phyloP scores from a whole-genome alignment of 2,113 vertebrate species.

The Oncorhynchus keta region DNA sequence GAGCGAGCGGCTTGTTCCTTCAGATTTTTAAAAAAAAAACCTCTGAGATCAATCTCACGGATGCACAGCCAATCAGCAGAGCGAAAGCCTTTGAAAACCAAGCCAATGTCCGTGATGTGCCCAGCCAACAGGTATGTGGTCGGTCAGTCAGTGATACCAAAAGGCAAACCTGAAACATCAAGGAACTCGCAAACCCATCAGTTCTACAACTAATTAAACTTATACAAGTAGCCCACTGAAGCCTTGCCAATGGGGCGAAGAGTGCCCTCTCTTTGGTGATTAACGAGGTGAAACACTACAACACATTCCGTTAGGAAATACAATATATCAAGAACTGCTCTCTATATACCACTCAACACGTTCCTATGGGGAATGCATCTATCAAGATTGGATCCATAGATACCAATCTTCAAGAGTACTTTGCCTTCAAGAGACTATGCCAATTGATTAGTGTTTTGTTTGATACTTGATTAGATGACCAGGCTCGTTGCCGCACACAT shows the following conservation, averaged over 20 bases:
- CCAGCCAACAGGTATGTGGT: constrained; percentile 79
- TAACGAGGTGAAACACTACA: constrained; percentile 50
- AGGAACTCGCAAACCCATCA: constrained; percentile 71
- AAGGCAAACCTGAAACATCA: constrained; percentile 77
- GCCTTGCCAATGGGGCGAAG: constrained; percentile 54
- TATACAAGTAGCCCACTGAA: constrained; percentile 62
- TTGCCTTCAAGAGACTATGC: no score
- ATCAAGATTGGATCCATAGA: no score
- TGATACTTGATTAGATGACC: no score
- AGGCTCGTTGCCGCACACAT: no score
- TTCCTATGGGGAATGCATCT: neutral
- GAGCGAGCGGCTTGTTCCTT: constrained; percentile 77
- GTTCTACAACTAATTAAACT: constrained; percentile 77
- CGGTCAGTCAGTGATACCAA: constrained; percentile 79
- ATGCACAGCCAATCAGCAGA: constrained; percentile 78
- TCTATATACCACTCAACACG: neutral
- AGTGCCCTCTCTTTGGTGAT: constrained; percentile 47
- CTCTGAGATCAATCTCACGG: constrained; percentile 81
- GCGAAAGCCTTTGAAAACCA: constrained; percentile 80
- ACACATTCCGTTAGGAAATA: neutral
- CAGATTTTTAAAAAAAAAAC: constrained; percentile 74
- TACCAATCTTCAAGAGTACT: no score
- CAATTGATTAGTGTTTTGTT: no score
- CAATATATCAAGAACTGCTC: no score
- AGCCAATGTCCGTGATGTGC: constrained; percentile 76